Percentiles rank a stretch among this genome's conserved stretches.
Conservation (phyloP, 2,888 invertebrate genomes). For the Agapostemon virescens region DNA sequence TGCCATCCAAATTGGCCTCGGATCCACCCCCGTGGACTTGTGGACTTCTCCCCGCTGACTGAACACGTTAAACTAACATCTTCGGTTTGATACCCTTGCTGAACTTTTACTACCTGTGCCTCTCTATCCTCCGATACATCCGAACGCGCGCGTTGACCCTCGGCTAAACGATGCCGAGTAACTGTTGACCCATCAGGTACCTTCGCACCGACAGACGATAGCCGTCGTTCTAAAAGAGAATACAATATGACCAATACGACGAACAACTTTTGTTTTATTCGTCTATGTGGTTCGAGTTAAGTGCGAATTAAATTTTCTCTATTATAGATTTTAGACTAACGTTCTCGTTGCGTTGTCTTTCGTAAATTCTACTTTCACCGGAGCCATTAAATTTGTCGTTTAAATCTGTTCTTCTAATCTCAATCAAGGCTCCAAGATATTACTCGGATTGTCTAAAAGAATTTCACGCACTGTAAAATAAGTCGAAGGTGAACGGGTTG, state of each 20-base stretch:
- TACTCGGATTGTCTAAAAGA: neutral
- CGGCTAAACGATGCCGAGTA: neutral
- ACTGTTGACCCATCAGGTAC: neutral
- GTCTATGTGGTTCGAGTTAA: too few species aligned
- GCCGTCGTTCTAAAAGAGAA: too few species aligned
- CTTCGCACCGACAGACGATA: neutral
- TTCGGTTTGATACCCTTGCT: neutral
- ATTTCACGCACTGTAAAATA: too few species aligned
- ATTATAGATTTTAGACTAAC: too few species aligned
- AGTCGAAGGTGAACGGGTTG: too few species aligned
- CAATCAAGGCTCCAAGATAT: neutral
- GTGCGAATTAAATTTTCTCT: too few species aligned
- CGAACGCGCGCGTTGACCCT: neutral
- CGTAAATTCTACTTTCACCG: too few species aligned
- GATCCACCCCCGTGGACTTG: neutral
- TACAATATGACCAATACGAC: too few species aligned
- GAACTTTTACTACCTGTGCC: neutral
- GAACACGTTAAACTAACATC: constrained; percentile 1
- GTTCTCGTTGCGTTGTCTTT: too few species aligned
- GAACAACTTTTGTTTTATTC: too few species aligned
- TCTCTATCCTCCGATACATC: neutral
- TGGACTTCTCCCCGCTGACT: neutral
- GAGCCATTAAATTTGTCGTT: neutral
- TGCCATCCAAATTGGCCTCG: constrained; percentile 39
- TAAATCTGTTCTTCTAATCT: neutral